Conservation (phyloP, 1,140 invertebrate species). For the Orchesella cincta region DNA sequence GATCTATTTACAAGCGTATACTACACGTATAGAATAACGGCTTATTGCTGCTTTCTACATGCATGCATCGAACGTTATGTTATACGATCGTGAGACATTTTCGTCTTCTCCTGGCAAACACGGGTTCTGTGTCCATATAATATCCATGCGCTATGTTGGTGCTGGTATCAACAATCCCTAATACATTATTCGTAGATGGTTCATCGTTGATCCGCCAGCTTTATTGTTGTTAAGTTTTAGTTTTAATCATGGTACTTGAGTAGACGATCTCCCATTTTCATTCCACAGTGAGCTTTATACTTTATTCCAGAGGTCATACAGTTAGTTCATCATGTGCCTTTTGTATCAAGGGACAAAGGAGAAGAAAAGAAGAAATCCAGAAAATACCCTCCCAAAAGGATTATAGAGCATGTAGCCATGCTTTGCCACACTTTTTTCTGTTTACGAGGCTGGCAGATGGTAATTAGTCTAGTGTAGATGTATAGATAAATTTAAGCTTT, state of each 20-base stretch:
- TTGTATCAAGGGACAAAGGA: neutral
- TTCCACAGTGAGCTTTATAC: neutral
- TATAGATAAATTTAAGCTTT: neutral
- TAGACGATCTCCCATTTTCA: neutral
- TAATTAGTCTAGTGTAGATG: conserved; percentile 1
- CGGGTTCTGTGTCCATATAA: too few species aligned
- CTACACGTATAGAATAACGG: too few species aligned
- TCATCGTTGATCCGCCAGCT: conserved; percentile 10
- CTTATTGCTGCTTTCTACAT: neutral
- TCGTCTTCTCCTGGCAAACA: neutral
- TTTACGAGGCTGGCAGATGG: conserved; percentile 15
- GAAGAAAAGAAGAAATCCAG: conserved; percentile 15
- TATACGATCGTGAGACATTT: neutral
- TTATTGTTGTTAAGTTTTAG: conserved; percentile 14
- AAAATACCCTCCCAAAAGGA: conserved; percentile 23
- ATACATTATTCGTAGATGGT: too few species aligned
- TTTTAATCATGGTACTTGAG: conserved; percentile 27
- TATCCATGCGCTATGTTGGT: too few species aligned
- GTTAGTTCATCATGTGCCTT: conserved; percentile 1
- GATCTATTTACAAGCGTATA: too few species aligned
- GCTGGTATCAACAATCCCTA: too few species aligned
- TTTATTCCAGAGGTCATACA: conserved; percentile 21
- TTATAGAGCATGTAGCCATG: neutral
- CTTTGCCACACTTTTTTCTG: neutral
- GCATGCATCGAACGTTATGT: neutral